These are phyloP conservation scores for Protophormia terraenovae DNA, from an alignment of 2,888 invertebrate genomes.

Conservation along the genomic window DNA sequence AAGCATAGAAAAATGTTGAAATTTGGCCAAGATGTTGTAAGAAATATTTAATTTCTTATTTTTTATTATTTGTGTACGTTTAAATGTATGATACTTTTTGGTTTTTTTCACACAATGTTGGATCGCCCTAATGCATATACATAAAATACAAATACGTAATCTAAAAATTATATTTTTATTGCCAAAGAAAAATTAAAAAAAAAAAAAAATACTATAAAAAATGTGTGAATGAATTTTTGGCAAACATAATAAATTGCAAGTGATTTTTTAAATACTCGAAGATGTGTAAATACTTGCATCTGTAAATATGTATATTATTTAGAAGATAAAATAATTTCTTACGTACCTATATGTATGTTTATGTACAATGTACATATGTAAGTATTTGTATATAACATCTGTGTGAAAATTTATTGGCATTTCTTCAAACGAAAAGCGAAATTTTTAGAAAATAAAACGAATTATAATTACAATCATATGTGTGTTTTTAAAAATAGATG, in stretches of 20 bases:
- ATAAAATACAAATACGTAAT: background rate
- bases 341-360: too few species aligned
- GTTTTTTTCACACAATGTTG: background rate
- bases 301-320: background rate
- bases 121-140: too few species aligned
- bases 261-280: background rate
- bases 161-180: constrained; percentile 2
- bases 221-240: constrained; percentile 27
- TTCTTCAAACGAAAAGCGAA: background rate
- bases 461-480: background rate
- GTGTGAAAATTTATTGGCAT: too few species aligned
- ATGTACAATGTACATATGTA: too few species aligned
- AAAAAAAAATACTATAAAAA: background rate
- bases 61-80: too few species aligned
- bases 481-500: background rate
- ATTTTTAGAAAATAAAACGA: background rate
- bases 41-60: too few species aligned
- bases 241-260: constrained; percentile 21
- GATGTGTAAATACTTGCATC: background rate
- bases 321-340: background rate
- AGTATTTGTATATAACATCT: too few species aligned
- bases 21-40: too few species aligned
- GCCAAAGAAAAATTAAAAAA: constrained; percentile 8
- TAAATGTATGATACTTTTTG: too few species aligned
- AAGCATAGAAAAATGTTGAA: too few species aligned